These are phyloP conservation scores for Lampropteryx suffumata DNA, from an alignment of 2,888 invertebrate genomes.

Conservation along the genomic window DNA sequence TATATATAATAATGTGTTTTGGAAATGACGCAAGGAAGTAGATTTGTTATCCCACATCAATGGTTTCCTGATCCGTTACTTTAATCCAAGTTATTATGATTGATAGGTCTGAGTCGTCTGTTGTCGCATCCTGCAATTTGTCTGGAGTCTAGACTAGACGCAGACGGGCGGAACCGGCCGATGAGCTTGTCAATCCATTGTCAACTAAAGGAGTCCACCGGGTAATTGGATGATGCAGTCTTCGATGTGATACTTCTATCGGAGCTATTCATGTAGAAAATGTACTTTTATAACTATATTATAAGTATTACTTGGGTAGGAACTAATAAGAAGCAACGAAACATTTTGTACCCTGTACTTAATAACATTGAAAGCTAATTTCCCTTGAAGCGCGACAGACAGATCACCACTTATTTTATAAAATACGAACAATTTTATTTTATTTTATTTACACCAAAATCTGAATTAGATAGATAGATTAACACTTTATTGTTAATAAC, in stretches of 20 bases:
- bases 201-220: constrained; percentile 3
- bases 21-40: background rate
- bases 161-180: constrained; percentile 17
- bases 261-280: background rate
- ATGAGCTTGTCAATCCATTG: constrained; percentile 19
- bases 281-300: background rate
- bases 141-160: constrained; percentile 33
- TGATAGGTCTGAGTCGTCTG: constrained; percentile 25
- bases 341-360: too few species aligned
- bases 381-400: too few species aligned
- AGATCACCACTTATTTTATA: too few species aligned
- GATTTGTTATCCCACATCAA: background rate
- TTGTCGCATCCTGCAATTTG: constrained; percentile 40
- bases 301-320: too few species aligned
- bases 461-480: too few species aligned
- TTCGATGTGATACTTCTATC: background rate
- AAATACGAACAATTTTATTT: too few species aligned
- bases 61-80: constrained; percentile 10
- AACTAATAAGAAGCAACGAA: too few species aligned
- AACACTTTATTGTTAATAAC: too few species aligned
- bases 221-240: constrained; percentile 13
- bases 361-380: too few species aligned
- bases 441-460: too few species aligned
- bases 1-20: too few species aligned
- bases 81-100: constrained; percentile 29